Evolutionary conservation across 2,113 vertebrate species (phyloP), one percentile per base, ranked within the genome.

Genomic region (Cacatua alba): DNA sequence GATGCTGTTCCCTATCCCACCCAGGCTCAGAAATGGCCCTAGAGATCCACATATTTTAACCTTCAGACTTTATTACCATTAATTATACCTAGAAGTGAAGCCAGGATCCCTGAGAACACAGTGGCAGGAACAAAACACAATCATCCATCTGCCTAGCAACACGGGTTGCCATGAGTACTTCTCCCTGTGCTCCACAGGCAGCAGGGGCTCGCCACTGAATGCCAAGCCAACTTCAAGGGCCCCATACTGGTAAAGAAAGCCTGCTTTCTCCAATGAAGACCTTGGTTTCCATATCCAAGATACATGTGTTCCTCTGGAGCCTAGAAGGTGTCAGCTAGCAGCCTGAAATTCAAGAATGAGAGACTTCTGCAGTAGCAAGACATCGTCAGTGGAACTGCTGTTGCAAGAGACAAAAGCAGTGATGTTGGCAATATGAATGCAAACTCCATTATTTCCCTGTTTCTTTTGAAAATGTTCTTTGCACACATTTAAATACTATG

Each of bases 131-230:
- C 92, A 95, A 96, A 97, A 94, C 86, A 95, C 94, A 92, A 37
- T 94, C 82, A 91, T 85, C 95, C 95, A 97, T 97, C 96, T 97
- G 96, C 96, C 94, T 97, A 96, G 96, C 96, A 97, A 97, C 96
- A 85, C 35, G 12, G 67, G 94, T 96, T 97, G 94, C 94, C 95
- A 94, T 87, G 96, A 97, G 41, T 69, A 94, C 74, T 91, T 91
- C 77, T 91, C 77, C 70, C 59, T 0, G 0, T 94, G 77, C 67
- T 96, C 83, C 81, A 70, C 84, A 89, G 77, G 64, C 91, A 94
- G 77, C 20, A 5, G 59, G 87, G 86, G 70, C 77, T 95, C 3
- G 0, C 86, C 91, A 87, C 43, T 70, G 70, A 87, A 77, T 31
- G 44, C 29, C 0, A 2, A 89, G 86, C 53, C 52, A 84, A 86